These are phyloP conservation scores for Sebastes taczanowskii DNA, from an alignment of 2,797 vertebrate genomes.

Conservation along the genomic window DNA sequence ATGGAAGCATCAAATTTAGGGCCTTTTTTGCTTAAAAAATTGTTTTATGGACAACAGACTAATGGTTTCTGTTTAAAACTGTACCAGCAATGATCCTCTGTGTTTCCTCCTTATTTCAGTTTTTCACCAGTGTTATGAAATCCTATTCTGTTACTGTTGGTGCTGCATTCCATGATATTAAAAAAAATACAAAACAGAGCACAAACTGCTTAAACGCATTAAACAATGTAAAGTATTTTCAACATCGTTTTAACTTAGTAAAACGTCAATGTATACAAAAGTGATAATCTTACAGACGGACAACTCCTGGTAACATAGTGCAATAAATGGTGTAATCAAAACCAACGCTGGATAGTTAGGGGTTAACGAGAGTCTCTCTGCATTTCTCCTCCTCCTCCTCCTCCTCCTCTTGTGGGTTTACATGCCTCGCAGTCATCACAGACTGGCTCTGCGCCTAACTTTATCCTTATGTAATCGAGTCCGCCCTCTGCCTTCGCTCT, in stretches of 20 bases:
- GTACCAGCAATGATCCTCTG: not conserved
- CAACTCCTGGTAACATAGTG: slow-evolving; percentile 37
- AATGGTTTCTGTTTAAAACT: not conserved
- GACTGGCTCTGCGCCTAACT: slow-evolving; percentile 41
- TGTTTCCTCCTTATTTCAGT: not conserved
- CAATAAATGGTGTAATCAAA: slow-evolving; percentile 39
- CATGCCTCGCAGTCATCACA: slow-evolving; percentile 38
- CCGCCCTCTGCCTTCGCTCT: slow-evolving; percentile 34
- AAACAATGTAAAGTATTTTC: slow-evolving; percentile 18
- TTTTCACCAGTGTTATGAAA: slow-evolving; percentile 8
- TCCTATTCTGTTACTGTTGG: not conserved
- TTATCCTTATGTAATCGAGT: slow-evolving; percentile 60
- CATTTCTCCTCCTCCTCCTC: slow-evolving; percentile 54
- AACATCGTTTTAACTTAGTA: slow-evolving; percentile 25
- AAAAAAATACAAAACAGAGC: slow-evolving; percentile 25
- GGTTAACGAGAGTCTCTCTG: slow-evolving; percentile 44
- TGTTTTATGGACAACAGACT: not conserved
- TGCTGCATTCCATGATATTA: slow-evolving; percentile 7
- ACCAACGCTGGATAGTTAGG: slow-evolving; percentile 5
- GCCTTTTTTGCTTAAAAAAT: not conserved
- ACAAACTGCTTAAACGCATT: slow-evolving; percentile 26
- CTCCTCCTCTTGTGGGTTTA: slow-evolving; percentile 36
- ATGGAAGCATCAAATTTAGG: not conserved
- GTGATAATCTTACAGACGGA: slow-evolving; percentile 12
- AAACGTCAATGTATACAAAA: slow-evolving; percentile 40